Percentiles rank a stretch among this genome's conserved stretches.
Conservation (phyloP, 2,888 invertebrate genomes). For the Nomada ferruginata region DNA sequence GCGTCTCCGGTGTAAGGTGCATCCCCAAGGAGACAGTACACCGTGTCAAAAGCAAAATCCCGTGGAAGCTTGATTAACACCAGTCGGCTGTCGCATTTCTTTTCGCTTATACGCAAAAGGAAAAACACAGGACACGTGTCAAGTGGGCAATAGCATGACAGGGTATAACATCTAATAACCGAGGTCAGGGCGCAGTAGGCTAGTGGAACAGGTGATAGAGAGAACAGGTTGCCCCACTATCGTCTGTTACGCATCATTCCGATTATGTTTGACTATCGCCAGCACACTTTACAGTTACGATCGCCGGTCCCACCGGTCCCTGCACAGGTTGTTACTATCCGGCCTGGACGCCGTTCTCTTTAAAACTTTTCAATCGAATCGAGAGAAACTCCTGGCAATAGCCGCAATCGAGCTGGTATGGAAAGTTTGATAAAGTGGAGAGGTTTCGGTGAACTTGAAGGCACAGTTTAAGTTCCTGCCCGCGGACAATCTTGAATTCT, state of each 20-base stretch:
- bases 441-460: slow-evolving; percentile 18
- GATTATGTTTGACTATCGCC: slow-evolving; percentile 57
- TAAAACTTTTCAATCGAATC: slow-evolving; percentile 36
- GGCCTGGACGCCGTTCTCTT: slow-evolving; percentile 36
- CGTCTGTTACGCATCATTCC: slow-evolving; percentile 55
- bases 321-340: neutral
- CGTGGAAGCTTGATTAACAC: too few species aligned
- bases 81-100: too few species aligned
- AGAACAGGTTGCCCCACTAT: slow-evolving; percentile 61
- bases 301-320: neutral
- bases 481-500: neutral
- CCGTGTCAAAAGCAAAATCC: neutral
- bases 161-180: slow-evolving; percentile 10
- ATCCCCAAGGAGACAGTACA: neutral
- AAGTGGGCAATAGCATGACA: slow-evolving; percentile 12
- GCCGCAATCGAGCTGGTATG: slow-evolving; percentile 8
- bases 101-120: too few species aligned
- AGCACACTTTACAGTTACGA: slow-evolving; percentile 36
- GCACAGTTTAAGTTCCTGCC: neutral
- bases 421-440: slow-evolving; percentile 18
- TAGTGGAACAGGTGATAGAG: slow-evolving; percentile 67
- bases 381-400: slow-evolving; percentile 28
- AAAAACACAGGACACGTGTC: neutral
- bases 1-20: neutral
- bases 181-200: slow-evolving; percentile 67